Evolutionary conservation across 2,888 invertebrate species (phyloP).

Genomic region (Lypha dubia): DNA sequence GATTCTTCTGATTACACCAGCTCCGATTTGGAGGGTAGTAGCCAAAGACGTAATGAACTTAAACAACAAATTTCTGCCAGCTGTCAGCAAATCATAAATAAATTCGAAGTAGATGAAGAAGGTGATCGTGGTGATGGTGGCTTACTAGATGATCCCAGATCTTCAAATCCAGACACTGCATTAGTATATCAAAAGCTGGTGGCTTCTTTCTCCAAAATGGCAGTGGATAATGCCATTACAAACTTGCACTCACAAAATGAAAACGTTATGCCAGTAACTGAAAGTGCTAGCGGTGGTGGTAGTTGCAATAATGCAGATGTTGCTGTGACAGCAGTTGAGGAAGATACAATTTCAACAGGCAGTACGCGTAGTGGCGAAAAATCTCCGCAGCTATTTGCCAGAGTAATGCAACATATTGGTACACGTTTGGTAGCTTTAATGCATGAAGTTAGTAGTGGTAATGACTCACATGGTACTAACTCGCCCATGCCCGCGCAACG

Average conservation of each 20-base stretch:
- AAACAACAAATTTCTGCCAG: conserved; percentile 94
- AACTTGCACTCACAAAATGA: conserved; percentile 77
- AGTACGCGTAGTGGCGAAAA: conserved; percentile 84
- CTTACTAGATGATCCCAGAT: conserved; percentile 84
- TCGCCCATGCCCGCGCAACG: conserved; percentile 86
- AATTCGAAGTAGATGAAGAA: conserved; percentile 89
- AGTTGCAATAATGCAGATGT: conserved; percentile 80
- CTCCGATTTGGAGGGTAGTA: conserved; percentile 90
- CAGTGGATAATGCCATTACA: conserved; percentile 83
- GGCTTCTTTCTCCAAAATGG: conserved; percentile 91
- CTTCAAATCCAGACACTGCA: conserved; percentile 89
- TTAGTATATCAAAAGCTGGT: conserved; percentile 94
- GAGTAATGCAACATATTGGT: conserved; percentile 96
- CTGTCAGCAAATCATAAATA: conserved; percentile 93
- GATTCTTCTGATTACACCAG: conserved; percentile 96
- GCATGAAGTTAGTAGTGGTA: conserved; percentile 94
- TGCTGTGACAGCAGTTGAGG: conserved; percentile 78
- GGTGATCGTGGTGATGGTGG: conserved; percentile 85
- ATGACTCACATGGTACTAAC: conserved; percentile 84
- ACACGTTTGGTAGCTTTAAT: conserved; percentile 93
- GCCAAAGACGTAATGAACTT: conserved; percentile 86
- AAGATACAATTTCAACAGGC: conserved; percentile 77
- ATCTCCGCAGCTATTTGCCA: conserved; percentile 93
- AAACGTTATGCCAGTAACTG: conserved; percentile 74
- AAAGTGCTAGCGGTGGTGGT: conserved; percentile 77